Evolutionary conservation across 2,797 vertebrate species (phyloP).

Genomic region (Sebastes diploproa): DNA sequence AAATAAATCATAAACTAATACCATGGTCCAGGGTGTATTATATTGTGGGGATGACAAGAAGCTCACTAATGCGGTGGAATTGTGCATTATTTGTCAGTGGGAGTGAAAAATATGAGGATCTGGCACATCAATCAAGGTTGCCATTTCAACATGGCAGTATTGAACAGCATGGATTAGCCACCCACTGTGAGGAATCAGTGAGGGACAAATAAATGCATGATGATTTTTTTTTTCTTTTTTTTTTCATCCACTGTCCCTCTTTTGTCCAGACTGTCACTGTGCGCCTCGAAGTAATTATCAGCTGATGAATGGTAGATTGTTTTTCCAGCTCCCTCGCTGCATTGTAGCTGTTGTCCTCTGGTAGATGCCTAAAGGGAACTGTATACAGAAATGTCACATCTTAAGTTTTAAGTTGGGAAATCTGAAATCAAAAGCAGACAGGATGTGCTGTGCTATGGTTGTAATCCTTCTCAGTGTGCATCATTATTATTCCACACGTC

Average conservation of each 20-base stretch:
- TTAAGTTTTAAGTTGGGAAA: background rate
- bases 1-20: conserved; percentile 73
- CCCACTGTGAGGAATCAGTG: conserved; percentile 73
- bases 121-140: conserved; percentile 74
- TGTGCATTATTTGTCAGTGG: conserved; percentile 73
- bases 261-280: conserved; percentile 54
- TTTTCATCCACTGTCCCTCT: conserved; percentile 28
- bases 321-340: background rate
- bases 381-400: background rate
- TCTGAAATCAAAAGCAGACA: background rate
- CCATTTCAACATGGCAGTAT: conserved; percentile 69
- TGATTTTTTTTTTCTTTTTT: background rate
- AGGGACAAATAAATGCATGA: conserved; percentile 60
- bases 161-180: conserved; percentile 73
- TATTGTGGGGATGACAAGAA: conserved; percentile 64
- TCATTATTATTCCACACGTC: accelerated
- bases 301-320: conserved; percentile 55
- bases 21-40: conserved; percentile 63
- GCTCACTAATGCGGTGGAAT: conserved; percentile 71
- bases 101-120: conserved; percentile 64
- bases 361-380: background rate
- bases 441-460: background rate
- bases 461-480: background rate
- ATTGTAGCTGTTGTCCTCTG: background rate
- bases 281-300: conserved; percentile 68